phyloP scores from a whole-genome alignment of 35 echinoderm and acorn worm species.

The Ptychodera flava region DNA sequence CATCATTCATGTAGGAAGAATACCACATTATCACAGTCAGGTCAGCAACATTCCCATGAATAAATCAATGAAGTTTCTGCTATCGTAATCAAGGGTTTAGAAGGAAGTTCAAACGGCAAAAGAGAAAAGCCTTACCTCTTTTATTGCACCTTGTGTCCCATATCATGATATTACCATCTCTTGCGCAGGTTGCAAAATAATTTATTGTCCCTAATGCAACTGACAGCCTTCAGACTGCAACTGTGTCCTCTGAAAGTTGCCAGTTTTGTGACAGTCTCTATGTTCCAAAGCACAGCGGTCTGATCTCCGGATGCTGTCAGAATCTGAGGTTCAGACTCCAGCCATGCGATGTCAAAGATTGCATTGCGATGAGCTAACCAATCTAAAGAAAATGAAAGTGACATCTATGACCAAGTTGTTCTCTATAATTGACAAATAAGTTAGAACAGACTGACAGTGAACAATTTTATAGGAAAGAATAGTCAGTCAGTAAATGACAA shows the following conservation, averaged over 20 bases:
- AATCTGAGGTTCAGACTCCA: conserved; percentile 45
- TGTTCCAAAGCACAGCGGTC: conserved; percentile 86
- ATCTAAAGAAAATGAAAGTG: conserved; percentile 10
- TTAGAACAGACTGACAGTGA: conserved; percentile 20
- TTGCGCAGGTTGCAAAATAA: conserved; percentile 61
- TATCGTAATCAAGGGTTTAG: too few species aligned
- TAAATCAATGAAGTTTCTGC: too few species aligned
- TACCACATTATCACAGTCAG: too few species aligned
- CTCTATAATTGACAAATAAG: neutral
- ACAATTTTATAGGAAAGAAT: neutral
- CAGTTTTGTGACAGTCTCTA: conserved; percentile 25
- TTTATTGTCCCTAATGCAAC: conserved; percentile 46
- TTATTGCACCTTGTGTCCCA: conserved; percentile 82
- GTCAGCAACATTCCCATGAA: too few species aligned
- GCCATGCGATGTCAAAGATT: conserved; percentile 87
- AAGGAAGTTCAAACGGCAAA: too few species aligned
- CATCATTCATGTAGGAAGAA: too few species aligned
- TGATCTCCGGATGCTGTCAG: conserved; percentile 97
- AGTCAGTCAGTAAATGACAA: neutral
- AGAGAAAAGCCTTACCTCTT: conserved; percentile 24
- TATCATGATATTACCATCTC: conserved; percentile 90
- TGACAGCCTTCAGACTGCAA: conserved; percentile 84
- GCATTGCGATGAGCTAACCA: conserved; percentile 91
- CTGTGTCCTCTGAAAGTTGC: conserved; percentile 71
- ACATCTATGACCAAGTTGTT: neutral